Evolutionary conservation across 1,140 invertebrate species (phyloP), one percentile per base, ranked within the genome.

Genomic region (Drosophila athabasca): DNA sequence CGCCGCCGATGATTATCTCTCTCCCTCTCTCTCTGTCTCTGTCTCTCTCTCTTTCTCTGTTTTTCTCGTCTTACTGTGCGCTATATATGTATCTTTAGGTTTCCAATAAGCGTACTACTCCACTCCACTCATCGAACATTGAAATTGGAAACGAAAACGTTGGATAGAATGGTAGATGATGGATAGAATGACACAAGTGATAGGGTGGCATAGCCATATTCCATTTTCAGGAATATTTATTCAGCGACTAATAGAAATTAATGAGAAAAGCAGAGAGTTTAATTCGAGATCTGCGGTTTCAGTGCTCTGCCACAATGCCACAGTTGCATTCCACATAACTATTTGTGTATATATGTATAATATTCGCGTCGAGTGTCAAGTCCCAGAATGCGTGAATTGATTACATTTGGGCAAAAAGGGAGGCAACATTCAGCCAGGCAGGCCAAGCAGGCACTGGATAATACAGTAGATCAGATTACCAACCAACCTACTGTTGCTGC

Each of bases 1-100:
- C 75, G 66, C 81, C 81, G 81, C 65, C 73, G 78, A 78, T 82
- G 74, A 81, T 85, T 82, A 82, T 85, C 78, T 54, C 62, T 66
- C 39, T 26, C 31, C 1, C 17, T 19, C 1, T 19, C 17, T 19
- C 0, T 19, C 17, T 19, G 0, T 19, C 17, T 19, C 17, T n/a
- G n/a, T 54, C 62, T 66, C 39, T 26, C 31, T 19, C 17, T 19
- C 1, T 19, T 1, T 19, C 0, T 19, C 17, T 19, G 0, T 19
- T 1, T 19, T n/a, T n/a, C n/a, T 13, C 39, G 43, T 19, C 39
- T 35, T 29, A 50, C 19, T 5, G 39, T 67, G 24, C 24, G 3
- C 24, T 26, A 26, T 26, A 5, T 5, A 5, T 26, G 24, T 26
- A 41, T 59, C 41, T 54, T 17, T 67, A 44, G 6, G 22, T 41